Evolutionary conservation across 2,888 invertebrate genomes (phyloP).

Genomic region (Villa cingulata): DNA sequence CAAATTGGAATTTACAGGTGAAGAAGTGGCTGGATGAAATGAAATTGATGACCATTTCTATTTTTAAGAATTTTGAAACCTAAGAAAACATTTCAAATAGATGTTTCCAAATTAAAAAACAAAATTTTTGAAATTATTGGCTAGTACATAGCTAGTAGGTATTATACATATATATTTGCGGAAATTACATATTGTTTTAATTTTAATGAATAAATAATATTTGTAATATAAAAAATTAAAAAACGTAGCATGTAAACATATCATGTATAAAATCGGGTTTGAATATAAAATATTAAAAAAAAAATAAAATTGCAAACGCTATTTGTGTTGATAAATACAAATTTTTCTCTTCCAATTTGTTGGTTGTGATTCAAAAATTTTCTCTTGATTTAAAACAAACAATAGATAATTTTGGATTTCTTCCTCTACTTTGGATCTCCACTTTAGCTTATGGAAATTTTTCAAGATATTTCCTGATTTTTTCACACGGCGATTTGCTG

Average conservation of each 20-base stretch:
- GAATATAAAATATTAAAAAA: too few relatives aligned
- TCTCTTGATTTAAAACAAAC: conserved; percentile 36
- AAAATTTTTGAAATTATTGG: too few relatives aligned
- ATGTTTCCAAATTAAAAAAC: too few relatives aligned
- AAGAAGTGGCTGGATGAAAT: conserved; percentile 56
- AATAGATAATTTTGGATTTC: conserved; percentile 46
- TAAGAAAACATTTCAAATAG: not conserved
- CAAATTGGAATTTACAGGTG: conserved; percentile 67
- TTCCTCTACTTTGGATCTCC: conserved; percentile 45
- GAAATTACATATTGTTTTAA: too few relatives aligned
- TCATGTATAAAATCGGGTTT: too few relatives aligned
- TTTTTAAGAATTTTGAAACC: conserved; percentile 4
- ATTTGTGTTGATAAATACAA: conserved; percentile 42
- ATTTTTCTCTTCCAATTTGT: conserved; percentile 60
- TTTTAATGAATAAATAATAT: too few relatives aligned
- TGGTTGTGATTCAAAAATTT: conserved; percentile 43
- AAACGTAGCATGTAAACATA: too few relatives aligned
- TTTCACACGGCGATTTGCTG: conserved; percentile 58
- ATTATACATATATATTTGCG: too few relatives aligned
- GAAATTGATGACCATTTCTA: conserved; percentile 11
- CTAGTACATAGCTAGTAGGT: too few relatives aligned
- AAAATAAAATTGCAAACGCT: not conserved
- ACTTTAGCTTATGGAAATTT: conserved; percentile 43
- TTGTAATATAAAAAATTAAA: too few relatives aligned
- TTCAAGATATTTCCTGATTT: conserved; percentile 46